Base-by-base conservation (phyloP, 2,113 vertebrate species). In the Oncorhynchus keta region DNA sequence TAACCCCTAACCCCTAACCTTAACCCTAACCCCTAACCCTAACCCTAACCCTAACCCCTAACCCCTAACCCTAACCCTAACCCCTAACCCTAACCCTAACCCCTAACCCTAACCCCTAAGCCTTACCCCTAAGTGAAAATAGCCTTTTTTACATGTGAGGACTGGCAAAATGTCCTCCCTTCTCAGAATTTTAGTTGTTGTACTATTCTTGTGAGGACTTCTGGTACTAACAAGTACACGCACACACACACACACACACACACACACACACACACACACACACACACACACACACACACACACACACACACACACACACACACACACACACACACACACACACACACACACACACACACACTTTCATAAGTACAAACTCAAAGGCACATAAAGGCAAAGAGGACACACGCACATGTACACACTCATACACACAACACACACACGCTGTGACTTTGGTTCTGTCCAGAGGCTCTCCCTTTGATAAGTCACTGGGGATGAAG, bases 401-500 rank as follows among this genome's bases (percentile, higher is more conserved):
- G 30, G 12, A 39, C 22, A 55, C 73, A 68, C 5, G 4, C 26
- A 68, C 9, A 64, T 30, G 68, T 14, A 12, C 45, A 18, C 28
- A 28, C 59, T 28, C 61, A 28, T 24, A 18, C 39, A 24, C 64
- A 45, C 65, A 24, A 24, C 68, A 73, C n/a, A 80, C 73, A 74
- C 61, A 73, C 64, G 11, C 55, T 5, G 26, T 76, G 62, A 70
- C 79, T 81, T 66, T 62, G 69, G 61, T 35, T 74, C 67, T 48
- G 68, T 48, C 69, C 70, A 48, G 73, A 82, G 75, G 73, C n/a
- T 66, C 66, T 72, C 62, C 73, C n/a, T 84, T 80, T 80, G 73
- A 79, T 78, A 75, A 79, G 64, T 66, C 81, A 76, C 81, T 45
- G 79, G 65, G 75, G 79, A 73, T 57, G 68, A 62, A 57, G 65